Percentiles rank a stretch among this genome's conserved stretches.
Conservation (phyloP, 1,140 invertebrate genomes). For the Oreohelix idahoensis region DNA sequence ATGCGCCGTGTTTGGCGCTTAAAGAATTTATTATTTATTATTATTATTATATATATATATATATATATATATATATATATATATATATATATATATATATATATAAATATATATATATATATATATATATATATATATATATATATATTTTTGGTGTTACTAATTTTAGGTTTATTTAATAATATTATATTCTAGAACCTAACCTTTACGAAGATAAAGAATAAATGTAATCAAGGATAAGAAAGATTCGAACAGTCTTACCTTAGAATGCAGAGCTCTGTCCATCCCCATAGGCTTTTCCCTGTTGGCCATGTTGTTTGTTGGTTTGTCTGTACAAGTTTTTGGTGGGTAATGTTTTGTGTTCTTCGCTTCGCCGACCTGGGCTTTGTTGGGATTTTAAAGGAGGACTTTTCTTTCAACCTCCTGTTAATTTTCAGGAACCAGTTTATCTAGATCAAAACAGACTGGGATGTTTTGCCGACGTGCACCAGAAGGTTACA, state of each 20-base stretch:
- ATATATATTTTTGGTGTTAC: too few species aligned
- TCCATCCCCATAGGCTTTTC: slow-evolving; percentile 55
- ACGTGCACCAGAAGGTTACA: neutral
- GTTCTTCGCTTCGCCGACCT: neutral
- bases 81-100: too few species aligned
- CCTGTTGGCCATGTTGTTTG: slow-evolving; percentile 48
- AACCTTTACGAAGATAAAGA: too few species aligned
- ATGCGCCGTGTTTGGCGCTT: too few species aligned
- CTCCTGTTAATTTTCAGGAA: neutral
- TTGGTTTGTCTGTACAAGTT: neutral
- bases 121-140: too few species aligned
- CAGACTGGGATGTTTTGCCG: neutral
- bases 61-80: too few species aligned
- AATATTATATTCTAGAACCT: too few species aligned
- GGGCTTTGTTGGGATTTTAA: neutral
- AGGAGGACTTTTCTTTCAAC: neutral
- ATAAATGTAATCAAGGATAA: too few species aligned
- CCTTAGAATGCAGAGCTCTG: slow-evolving; percentile 52
- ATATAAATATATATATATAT: too few species aligned
- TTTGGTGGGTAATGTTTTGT: neutral
- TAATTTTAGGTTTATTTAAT: too few species aligned
- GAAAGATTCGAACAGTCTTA: slow-evolving; percentile 25
- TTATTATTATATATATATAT: too few species aligned
- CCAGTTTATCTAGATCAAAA: neutral
- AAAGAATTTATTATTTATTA: too few species aligned